A percentile compares a stretch with the other conserved stretches of the same genome.
Evolutionary conservation across 2,797 vertebrate genomes (phyloP).

Genomic region (Chrosomus eos): DNA sequence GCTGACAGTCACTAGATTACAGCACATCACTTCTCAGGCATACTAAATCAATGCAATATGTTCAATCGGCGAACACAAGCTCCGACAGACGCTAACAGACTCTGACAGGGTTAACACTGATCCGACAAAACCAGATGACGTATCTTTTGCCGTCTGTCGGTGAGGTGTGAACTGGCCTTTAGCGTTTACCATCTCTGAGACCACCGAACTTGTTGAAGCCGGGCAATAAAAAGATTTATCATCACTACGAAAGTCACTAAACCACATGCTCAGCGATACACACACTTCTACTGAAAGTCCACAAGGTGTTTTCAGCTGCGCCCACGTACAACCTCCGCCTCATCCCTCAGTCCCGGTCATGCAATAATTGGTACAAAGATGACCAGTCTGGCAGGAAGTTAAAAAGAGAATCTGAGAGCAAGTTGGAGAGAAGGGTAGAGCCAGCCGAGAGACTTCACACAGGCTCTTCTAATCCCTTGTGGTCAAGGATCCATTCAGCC

Average conservation of each 20-base stretch:
- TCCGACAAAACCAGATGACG: not conserved
- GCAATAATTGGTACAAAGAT: conserved; percentile 27
- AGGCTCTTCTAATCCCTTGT: conserved; percentile 58
- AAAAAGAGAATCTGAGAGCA: conserved; percentile 36
- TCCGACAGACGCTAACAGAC: not conserved
- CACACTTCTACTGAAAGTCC: not conserved
- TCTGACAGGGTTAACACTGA: not conserved
- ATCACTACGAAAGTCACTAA: not conserved
- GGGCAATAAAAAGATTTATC: not conserved
- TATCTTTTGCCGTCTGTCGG: not conserved
- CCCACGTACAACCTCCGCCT: not conserved
- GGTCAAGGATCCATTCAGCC: conserved; percentile 64
- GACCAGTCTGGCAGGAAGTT: conserved; percentile 23
- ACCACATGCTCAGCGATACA: not conserved
- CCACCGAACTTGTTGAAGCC: not conserved
- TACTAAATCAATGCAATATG: not conserved
- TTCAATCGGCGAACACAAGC: not conserved
- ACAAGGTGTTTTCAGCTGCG: conserved; percentile 8
- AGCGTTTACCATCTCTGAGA: not conserved
- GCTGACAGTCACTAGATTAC: not conserved
- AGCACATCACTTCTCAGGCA: not conserved
- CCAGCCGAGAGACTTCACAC: conserved; percentile 45
- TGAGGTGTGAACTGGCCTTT: not conserved
- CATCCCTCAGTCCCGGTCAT: conserved; percentile 19
- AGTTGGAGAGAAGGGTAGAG: conserved; percentile 24